A percentile compares a stretch with the other conserved stretches of the same genome.
phyloP scores from a whole-genome alignment of 1,140 invertebrate genomes.

The Hesperophylax magnus region DNA sequence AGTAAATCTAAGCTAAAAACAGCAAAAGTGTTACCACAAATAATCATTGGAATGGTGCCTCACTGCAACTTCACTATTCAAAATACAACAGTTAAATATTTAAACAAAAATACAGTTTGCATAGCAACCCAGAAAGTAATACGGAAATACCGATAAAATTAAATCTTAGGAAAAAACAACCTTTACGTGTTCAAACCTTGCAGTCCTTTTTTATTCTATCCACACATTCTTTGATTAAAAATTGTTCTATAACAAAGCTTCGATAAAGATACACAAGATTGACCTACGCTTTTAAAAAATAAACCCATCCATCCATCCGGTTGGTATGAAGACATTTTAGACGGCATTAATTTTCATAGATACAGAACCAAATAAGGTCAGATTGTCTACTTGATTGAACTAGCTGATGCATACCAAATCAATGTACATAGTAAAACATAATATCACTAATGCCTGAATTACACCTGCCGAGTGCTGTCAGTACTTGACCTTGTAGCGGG shows the following conservation, averaged over 20 bases:
- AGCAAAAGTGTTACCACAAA: conserved; percentile 54
- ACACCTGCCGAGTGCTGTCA: too few relatives aligned
- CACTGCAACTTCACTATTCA: conserved; percentile 49
- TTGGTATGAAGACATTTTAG: too few relatives aligned
- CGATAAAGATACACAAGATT: background rate
- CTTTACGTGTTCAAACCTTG: background rate
- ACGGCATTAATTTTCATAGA: too few relatives aligned
- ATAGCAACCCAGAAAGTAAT: conserved; percentile 53
- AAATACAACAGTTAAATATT: conserved; percentile 44
- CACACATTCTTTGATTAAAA: background rate
- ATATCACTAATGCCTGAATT: too few relatives aligned
- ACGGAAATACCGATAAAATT: conserved; percentile 43
- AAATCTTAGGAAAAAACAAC: conserved; percentile 42
- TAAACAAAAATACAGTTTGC: conserved; percentile 28
- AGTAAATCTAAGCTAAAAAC: conserved; percentile 54
- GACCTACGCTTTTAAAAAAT: too few relatives aligned
- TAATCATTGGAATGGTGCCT: conserved; percentile 53
- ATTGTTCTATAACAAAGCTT: background rate
- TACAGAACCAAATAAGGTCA: too few relatives aligned
- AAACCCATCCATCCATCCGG: too few relatives aligned
- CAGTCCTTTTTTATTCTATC: conserved; percentile 7
- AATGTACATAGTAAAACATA: too few relatives aligned
- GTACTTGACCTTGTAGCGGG: too few relatives aligned
- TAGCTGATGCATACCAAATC: too few relatives aligned
- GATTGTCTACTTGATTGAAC: too few relatives aligned